Base-by-base conservation (phyloP, 2,888 invertebrate species). In the Meliscaeva auricollis region DNA sequence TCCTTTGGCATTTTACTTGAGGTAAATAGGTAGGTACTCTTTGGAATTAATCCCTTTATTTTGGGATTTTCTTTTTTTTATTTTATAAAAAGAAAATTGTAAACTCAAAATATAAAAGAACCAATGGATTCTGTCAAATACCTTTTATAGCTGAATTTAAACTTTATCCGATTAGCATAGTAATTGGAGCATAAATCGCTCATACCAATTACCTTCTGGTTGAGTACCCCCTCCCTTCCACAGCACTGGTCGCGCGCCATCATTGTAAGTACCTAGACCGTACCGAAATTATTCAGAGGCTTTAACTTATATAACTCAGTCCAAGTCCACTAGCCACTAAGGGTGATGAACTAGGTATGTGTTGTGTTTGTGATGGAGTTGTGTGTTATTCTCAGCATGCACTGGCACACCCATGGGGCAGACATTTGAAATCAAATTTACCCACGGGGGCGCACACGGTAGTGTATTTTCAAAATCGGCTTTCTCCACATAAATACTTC, bases 111-210 rank as follows among this genome's bases (percentile, higher is more conserved):
- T 35, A 35, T 20, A 66, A 20, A 5, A 44, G n/a, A 64, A 48
- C 22, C 17, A 17, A 32, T 9, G 32, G 7, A 35, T 48, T 68
- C 54, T 48, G 54, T 73, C 72, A 41, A 72, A 68, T 68, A 58
- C 69, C 62, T 32, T 64, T 78, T 74, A 46, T 66, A 73, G 64
- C 62, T 70, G 79, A 74, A 58, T 50, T 69, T 79, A 78, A 54
- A 64, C 73, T 72, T 79, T 58, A 79, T 70, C 64, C 79, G 83
- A 84, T 84, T 84, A 84, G 46, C 75, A 70, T 79, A 75, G 79
- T 75, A 74, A 84, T 79, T 84, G 84, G 66, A 80, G 84, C 80
- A 80, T 84, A 75, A 75, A 84, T 60, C 68, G 50, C 38, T 75
- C 50, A 69, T 69, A 44, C 58, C 32, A 44, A 22, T 11, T 77